Evolutionary conservation across 2,888 invertebrate species (phyloP).

Genomic region (Iphiclides podalirius): DNA sequence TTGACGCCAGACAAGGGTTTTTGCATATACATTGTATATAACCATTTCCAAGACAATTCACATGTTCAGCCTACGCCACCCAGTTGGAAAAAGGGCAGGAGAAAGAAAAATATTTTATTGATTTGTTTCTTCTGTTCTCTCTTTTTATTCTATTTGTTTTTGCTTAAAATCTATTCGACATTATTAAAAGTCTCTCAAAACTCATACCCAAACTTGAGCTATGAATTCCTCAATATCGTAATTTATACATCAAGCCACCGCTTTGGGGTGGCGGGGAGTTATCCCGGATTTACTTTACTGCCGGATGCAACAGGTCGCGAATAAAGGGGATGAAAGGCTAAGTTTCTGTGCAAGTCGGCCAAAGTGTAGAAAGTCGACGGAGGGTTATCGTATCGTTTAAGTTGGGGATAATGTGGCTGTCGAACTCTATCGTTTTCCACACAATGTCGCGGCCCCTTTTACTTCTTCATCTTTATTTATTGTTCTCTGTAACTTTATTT

Average conservation of each 20-base stretch:
- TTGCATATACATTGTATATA: no score
- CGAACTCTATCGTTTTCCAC: slow-evolving; percentile 1
- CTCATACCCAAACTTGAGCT: slow-evolving; percentile 1
- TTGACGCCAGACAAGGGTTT: no score
- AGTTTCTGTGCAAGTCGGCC: slow-evolving; percentile 41
- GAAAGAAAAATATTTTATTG: no score
- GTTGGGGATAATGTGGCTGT: slow-evolving; percentile 36
- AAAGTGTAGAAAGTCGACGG: slow-evolving; percentile 28
- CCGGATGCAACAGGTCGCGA: slow-evolving; percentile 73
- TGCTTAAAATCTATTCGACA: no score
- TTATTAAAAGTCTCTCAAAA: no score
- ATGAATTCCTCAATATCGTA: slow-evolving; percentile 5
- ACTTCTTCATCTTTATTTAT: not conserved
- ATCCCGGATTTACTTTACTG: slow-evolving; percentile 68
- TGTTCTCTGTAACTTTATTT: no score
- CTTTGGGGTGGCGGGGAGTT: slow-evolving; percentile 39
- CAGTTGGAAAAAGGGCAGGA: no score
- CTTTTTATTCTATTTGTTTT: no score
- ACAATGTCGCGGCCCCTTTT: not conserved
- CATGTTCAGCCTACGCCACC: no score
- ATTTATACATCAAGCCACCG: slow-evolving; percentile 28
- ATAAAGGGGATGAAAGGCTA: slow-evolving; percentile 41
- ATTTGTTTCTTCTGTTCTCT: no score
- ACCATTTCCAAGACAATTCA: no score
- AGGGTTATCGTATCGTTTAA: slow-evolving; percentile 38